These are phyloP conservation scores for Clitarchus hookeri DNA, from an alignment of 2,888 invertebrate species.

Conservation along the genomic window DNA sequence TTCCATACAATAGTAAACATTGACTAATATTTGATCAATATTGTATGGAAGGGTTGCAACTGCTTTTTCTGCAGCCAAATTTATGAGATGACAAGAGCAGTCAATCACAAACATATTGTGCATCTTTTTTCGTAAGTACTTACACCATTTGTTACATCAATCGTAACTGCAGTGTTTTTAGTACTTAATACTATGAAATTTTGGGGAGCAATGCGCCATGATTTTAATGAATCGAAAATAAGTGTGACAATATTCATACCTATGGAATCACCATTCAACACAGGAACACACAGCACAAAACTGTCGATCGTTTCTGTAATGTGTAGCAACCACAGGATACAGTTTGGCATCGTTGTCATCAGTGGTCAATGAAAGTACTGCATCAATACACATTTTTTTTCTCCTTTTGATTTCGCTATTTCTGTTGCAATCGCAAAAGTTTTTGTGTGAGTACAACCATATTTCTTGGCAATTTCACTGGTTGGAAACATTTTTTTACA, in stretches of 20 bases:
- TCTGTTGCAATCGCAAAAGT: background rate
- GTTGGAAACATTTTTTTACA: constrained; percentile 23
- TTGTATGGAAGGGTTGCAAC: no score
- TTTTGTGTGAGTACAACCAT: constrained; percentile 25
- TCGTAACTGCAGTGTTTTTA: constrained; percentile 15
- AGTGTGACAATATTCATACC: background rate
- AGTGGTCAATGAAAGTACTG: constrained; percentile 7
- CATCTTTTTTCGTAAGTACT: background rate
- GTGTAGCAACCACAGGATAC: constrained; percentile 26
- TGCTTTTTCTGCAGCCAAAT: constrained; percentile 20
- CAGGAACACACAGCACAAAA: constrained; percentile 16
- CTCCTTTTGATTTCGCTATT: constrained; percentile 11
- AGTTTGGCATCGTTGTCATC: constrained; percentile 15
- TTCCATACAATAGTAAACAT: constrained; percentile 10
- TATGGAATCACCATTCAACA: constrained; percentile 19
- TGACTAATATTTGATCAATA: background rate
- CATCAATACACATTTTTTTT: constrained; percentile 3
- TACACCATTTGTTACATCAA: constrained; percentile 12
- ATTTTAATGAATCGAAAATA: background rate
- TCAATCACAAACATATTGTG: constrained; percentile 21
- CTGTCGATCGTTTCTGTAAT: background rate
- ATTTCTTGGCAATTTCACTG: constrained; percentile 22
- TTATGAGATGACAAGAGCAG: constrained; percentile 4
- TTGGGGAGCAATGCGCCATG: background rate
- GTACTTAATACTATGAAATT: constrained; percentile 1